These are phyloP conservation scores for Karalla daura DNA, from an alignment of 2,797 vertebrate genomes.

Conservation along the genomic window DNA sequence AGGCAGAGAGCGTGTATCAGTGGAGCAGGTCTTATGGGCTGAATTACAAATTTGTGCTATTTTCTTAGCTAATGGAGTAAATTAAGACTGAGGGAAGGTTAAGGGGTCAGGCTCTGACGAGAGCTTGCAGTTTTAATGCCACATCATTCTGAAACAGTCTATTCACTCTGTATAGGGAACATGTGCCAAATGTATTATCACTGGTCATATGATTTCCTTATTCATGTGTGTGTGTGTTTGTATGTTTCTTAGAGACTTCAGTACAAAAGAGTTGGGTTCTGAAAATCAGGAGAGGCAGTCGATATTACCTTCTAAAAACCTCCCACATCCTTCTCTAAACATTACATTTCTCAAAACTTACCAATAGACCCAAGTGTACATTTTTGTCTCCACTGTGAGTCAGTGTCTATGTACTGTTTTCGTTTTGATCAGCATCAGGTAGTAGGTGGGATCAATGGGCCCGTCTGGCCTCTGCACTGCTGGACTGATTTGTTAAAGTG, in stretches of 20 bases:
- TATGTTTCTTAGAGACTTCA: too few relatives aligned
- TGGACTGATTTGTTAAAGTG: conserved; percentile 35
- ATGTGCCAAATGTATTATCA: background rate
- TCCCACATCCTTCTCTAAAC: background rate
- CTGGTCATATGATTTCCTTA: background rate
- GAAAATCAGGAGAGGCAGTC: too few relatives aligned
- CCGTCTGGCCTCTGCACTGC: conserved; percentile 21
- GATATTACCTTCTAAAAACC: too few relatives aligned
- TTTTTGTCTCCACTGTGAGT: background rate
- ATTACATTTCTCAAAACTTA: background rate
- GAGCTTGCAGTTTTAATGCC: background rate
- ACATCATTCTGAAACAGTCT: background rate
- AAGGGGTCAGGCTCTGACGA: background rate
- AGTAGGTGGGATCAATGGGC: conserved; percentile 29
- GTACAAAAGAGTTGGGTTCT: too few relatives aligned
- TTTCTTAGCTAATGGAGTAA: background rate
- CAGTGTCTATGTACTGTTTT: background rate
- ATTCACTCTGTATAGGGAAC: background rate
- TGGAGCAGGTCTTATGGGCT: background rate
- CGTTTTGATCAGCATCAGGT: conserved; percentile 8
- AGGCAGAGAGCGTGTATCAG: background rate
- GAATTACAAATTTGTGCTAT: conserved; percentile 10
- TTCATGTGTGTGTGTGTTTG: too few relatives aligned
- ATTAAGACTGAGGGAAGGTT: background rate
- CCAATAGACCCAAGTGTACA: background rate